Evolutionary conservation across 2,113 vertebrate species (phyloP).

Genomic region (Campylomormyrus numenius): DNA sequence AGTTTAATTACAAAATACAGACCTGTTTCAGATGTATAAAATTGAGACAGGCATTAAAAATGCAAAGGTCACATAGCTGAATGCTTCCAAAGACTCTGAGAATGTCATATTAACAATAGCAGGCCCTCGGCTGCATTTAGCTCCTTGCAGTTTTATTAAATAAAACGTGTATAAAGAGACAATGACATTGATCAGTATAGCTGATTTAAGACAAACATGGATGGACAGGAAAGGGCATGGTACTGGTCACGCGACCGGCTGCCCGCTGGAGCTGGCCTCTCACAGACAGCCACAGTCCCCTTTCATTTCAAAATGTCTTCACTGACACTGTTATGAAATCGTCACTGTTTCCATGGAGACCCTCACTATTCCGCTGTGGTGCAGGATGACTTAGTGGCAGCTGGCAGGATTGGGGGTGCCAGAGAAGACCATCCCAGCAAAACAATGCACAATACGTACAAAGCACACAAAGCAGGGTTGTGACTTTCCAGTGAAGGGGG

Average conservation of each 20-base stretch:
- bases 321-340: conserved; percentile 40
- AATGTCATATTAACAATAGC: background rate
- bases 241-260: background rate
- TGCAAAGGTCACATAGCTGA: background rate
- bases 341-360: conserved; percentile 35
- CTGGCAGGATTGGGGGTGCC: conserved; percentile 24
- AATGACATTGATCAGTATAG: background rate
- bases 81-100: background rate
- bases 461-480: conserved; percentile 2
- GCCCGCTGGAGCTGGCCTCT: background rate
- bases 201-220: background rate
- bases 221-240: background rate
- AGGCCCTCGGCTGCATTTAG: background rate
- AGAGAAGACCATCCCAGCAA: conserved; percentile 29
- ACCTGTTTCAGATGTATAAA: background rate
- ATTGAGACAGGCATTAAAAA: background rate
- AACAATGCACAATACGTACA: conserved; percentile 32
- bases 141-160: background rate
- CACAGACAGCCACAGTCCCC: background rate
- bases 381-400: conserved; percentile 15
- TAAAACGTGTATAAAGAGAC: background rate
- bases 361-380: background rate
- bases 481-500: background rate
- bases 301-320: conserved; percentile 20
- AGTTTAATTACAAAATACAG: background rate